phyloP scores from a whole-genome alignment of 2,113 vertebrate genomes.

The Fregetta grallaria region DNA sequence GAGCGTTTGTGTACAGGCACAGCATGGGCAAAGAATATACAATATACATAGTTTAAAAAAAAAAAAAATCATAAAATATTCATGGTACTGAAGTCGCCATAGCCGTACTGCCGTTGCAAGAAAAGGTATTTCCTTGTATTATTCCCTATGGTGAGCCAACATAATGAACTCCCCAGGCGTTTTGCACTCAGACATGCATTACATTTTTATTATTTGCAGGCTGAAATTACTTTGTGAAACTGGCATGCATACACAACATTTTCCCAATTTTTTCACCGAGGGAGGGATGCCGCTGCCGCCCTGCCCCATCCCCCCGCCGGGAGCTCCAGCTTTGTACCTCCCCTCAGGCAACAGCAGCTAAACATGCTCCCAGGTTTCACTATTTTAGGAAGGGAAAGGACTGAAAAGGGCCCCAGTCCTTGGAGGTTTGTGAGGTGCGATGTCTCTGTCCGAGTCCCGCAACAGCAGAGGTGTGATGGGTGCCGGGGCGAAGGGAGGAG shows the following conservation, averaged over 20 bases:
- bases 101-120: background rate
- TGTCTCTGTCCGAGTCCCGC: fast-evolving
- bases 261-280: fast-evolving
- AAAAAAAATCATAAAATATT: background rate
- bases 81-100: too few relatives aligned
- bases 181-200: background rate
- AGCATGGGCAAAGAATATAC: too few relatives aligned
- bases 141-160: background rate
- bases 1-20: background rate
- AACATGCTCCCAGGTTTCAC: fast-evolving
- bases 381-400: background rate
- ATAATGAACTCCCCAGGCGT: background rate
- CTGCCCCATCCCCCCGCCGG: fast-evolving
- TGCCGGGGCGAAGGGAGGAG: fast-evolving
- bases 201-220: background rate
- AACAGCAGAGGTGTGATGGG: background rate
- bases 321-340: background rate
- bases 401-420: background rate
- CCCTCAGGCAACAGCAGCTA: fast-evolving
- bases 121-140: background rate
- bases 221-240: background rate
- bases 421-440: too few relatives aligned
- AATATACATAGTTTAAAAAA: background rate
- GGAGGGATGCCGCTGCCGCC: fast-evolving
- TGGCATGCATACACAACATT: fast-evolving